These are phyloP conservation scores for Acanthopleura granulata DNA, from an alignment of 2,888 invertebrate genomes.

Conservation along the genomic window DNA sequence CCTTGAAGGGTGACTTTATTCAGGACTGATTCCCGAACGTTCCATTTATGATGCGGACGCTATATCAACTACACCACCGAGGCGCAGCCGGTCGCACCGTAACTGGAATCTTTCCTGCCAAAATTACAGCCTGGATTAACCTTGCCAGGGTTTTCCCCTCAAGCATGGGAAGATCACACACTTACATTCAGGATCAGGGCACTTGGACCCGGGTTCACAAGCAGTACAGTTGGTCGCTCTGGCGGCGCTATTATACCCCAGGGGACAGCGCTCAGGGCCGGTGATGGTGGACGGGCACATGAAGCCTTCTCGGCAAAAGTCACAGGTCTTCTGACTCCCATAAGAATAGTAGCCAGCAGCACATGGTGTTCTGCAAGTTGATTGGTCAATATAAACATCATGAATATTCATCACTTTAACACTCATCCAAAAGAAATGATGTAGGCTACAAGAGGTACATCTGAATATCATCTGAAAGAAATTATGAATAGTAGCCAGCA, in stretches of 20 bases:
- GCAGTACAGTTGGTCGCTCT: constrained; percentile 59
- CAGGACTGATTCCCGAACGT: no score
- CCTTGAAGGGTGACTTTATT: no score
- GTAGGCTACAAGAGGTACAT: no score
- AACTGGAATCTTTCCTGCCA: no score
- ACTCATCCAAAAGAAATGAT: no score
- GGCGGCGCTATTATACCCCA: constrained; percentile 57
- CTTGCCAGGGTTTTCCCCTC: no score
- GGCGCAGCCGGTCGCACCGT: no score
- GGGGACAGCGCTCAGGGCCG: constrained; percentile 48
- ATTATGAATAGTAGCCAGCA: constrained; percentile 47
- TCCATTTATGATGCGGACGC: no score
- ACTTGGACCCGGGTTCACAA: constrained; percentile 62
- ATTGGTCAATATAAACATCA: neutral
- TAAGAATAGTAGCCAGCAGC: constrained; percentile 55
- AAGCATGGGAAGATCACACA: neutral
- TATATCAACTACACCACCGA: no score
- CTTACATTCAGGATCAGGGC: constrained; percentile 49
- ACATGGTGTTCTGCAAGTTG: constrained; percentile 49
- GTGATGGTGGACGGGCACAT: constrained; percentile 49
- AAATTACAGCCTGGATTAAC: no score
- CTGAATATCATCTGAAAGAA: no score
- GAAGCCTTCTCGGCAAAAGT: constrained; percentile 59
- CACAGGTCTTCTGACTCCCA: constrained; percentile 55
- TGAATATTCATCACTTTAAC: neutral